Conservation (phyloP, 1,140 invertebrate species). For the Micrasema longulum region DNA sequence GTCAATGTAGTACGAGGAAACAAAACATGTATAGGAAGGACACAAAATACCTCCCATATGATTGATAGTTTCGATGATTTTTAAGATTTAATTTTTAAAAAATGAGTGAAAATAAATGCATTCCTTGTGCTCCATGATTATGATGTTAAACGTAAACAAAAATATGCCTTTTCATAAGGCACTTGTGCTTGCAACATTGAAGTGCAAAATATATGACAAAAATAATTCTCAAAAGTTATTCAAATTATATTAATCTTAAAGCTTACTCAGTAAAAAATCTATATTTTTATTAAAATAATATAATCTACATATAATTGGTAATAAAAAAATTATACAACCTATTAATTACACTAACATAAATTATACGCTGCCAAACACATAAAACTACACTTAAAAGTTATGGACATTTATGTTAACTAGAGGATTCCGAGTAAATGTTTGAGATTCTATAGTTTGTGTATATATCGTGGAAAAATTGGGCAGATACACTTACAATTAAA, state of each 20-base stretch:
- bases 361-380: conserved; percentile 33
- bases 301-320: conserved; percentile 35
- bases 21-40: neutral
- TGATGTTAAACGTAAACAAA: conserved; percentile 13
- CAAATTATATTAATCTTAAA: conserved; percentile 43
- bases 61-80: conserved; percentile 29
- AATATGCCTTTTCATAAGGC: conserved; percentile 51
- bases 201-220: conserved; percentile 43
- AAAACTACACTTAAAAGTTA: conserved; percentile 44
- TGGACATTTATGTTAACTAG: conserved; percentile 45
- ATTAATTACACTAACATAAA: conserved; percentile 41
- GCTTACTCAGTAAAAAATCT: conserved; percentile 43
- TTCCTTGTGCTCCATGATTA: conserved; percentile 41
- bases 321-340: conserved; percentile 33
- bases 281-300: conserved; percentile 42
- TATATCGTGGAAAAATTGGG: conserved; percentile 22
- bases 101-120: conserved; percentile 45
- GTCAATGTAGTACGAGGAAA: neutral
- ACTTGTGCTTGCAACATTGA: conserved; percentile 48
- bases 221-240: conserved; percentile 28
- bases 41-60: neutral
- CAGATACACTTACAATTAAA: conserved; percentile 44
- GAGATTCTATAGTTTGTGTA: no score
- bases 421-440: conserved; percentile 21
- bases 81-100: conserved; percentile 11